Conservation (phyloP, 2,797 vertebrate genomes). For the Pygocentrus nattereri region DNA sequence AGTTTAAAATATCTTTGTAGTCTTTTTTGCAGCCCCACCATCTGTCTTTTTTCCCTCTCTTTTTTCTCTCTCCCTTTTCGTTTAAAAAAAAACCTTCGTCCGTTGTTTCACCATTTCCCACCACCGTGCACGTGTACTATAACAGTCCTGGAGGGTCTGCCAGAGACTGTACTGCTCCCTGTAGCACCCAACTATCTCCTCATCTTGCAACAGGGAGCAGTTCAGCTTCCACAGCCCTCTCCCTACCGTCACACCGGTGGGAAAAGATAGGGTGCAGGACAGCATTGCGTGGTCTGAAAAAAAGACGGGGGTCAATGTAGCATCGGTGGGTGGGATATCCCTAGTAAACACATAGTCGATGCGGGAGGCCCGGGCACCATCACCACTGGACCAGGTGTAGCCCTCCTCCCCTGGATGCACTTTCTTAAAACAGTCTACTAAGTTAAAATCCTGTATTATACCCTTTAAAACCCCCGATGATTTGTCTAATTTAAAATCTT, state of each 20-base stretch:
- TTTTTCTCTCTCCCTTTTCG: no score
- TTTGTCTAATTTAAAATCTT: slow-evolving; percentile 52
- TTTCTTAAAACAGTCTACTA: background rate
- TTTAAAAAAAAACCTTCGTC: no score
- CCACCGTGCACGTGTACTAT: no score
- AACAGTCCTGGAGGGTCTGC: slow-evolving; percentile 47
- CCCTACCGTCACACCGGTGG: background rate
- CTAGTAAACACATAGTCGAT: slow-evolving; percentile 8
- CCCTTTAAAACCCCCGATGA: slow-evolving; percentile 27
- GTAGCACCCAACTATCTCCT: no score
- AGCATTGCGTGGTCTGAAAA: slow-evolving; percentile 13
- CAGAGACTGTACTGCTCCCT: background rate
- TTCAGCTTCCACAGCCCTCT: slow-evolving; percentile 48
- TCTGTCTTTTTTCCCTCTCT: no score
- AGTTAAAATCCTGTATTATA: slow-evolving; percentile 47
- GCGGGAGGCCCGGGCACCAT: background rate
- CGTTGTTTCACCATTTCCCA: no score
- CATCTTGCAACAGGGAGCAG: background rate
- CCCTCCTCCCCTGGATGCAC: background rate
- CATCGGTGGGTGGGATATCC: slow-evolving; percentile 22
- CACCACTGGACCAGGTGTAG: background rate
- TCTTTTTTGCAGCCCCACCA: no score
- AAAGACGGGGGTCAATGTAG: background rate
- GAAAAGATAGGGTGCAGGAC: background rate
- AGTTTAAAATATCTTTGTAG: no score